Percentiles rank a stretch among this genome's conserved stretches.
These are phyloP conservation scores for Helobdella robusta DNA, from an alignment of 2,888 invertebrate genomes.

Conservation along the genomic window DNA sequence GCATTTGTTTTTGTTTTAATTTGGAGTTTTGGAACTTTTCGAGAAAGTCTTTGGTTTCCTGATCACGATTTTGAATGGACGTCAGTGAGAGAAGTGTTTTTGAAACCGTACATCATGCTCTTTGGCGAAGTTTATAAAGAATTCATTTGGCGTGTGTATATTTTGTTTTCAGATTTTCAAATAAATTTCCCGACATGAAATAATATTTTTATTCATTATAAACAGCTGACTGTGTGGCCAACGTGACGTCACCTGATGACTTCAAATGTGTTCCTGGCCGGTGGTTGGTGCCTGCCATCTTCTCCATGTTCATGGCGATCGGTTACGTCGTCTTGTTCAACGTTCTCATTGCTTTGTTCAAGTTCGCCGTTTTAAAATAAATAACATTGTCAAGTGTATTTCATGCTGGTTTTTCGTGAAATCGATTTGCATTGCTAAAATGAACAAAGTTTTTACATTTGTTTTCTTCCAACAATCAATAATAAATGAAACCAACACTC, in stretches of 20 bases:
- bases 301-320: constrained; percentile 89
- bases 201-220: constrained; percentile 9
- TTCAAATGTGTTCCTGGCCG: constrained; percentile 41
- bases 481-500: too few relatives aligned
- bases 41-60: constrained; percentile 85
- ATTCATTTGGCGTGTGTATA: constrained; percentile 68
- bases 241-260: constrained; percentile 26
- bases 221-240: constrained; percentile 66
- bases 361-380: constrained; percentile 57
- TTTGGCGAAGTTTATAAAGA: constrained; percentile 93
- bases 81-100: constrained; percentile 79
- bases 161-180: background rate
- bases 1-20: constrained; percentile 86
- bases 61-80: constrained; percentile 78
- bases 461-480: too few relatives aligned
- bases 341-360: constrained; percentile 94
- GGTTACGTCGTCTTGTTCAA: constrained; percentile 95
- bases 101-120: constrained; percentile 95
- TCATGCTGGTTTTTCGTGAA: too few relatives aligned
- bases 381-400: too few relatives aligned
- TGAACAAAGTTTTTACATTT: too few relatives aligned
- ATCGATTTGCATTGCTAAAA: too few relatives aligned
- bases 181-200: background rate
- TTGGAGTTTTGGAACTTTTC: constrained; percentile 90
- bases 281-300: constrained; percentile 88